Conservation (phyloP, 2,113 vertebrate species). For the Willisornis vidua region DNA sequence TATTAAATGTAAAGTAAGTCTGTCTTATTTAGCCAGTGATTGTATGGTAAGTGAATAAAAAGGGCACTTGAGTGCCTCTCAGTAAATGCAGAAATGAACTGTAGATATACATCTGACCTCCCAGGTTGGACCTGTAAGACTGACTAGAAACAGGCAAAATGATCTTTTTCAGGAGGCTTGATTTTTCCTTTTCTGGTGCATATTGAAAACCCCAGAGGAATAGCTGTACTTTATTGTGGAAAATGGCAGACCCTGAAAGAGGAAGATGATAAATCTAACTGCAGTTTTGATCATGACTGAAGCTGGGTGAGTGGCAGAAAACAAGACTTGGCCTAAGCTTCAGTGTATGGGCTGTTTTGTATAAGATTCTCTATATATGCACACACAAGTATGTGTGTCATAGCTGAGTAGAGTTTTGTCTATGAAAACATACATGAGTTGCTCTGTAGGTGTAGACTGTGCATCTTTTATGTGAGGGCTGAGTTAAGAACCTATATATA, state of each 20-base stretch:
- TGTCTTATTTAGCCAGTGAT: not conserved
- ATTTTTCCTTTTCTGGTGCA: not conserved
- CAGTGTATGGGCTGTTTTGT: not conserved
- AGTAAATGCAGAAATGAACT: not conserved
- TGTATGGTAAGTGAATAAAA: not conserved
- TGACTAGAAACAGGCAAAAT: not conserved
- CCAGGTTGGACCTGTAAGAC: not conserved
- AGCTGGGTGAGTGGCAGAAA: not conserved
- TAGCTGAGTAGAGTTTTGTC: not conserved
- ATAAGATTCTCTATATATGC: not conserved
- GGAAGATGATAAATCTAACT: not conserved
- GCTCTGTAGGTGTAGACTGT: not conserved
- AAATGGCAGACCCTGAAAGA: not conserved
- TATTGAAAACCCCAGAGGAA: not conserved
- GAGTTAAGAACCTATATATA: not conserved
- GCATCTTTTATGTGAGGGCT: not conserved
- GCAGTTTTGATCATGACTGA: not conserved
- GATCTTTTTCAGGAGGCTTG: not conserved
- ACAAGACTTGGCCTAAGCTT: not conserved
- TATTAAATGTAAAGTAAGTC: not conserved
- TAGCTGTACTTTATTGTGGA: not conserved
- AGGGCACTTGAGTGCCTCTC: not conserved
- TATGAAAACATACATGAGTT: not conserved
- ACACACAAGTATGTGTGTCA: accelerated
- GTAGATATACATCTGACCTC: not conserved